Evolutionary conservation across 2,113 vertebrate species (phyloP), one percentile per base, ranked within the genome.

Genomic region (Nibea coibor): DNA sequence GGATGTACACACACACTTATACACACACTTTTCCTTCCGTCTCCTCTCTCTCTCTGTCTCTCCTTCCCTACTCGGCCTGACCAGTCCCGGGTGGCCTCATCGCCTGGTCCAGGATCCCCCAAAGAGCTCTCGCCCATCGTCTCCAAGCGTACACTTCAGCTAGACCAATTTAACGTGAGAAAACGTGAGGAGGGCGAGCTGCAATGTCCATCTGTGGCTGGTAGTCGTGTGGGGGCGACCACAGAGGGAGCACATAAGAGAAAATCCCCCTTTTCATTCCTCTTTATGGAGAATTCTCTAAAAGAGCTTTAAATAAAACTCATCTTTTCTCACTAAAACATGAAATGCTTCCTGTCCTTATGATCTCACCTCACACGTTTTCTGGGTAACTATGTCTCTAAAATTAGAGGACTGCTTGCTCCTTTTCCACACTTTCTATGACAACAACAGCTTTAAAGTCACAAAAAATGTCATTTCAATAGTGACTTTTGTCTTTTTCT

Each of bases 91-190:
- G 89, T 88, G 91, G 89, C 89, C 84, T 89, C 84, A 47, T 85
- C 84, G 86, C 72, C 86, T 85, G 84, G 86, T 91, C 87, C 86
- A 85, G 91, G 87, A 90, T 92, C 86, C 88, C 89, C 89, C 88
- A 86, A 91, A 92, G 88, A 92, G 88, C 80, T 88, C 83, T 84
- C 83, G 72, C 82, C 81, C 89, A 15, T 84, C 61, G 71, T 84
- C 83, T 90, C 81, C 11, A 72, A 79, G 81, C 61, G 12, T 81
- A 79, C 88, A 80, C 79, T 91, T 87, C 81, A 78, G 70, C 86
- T 73, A 91, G 81, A 91, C 89, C 91, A 91, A 92, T 92, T 92
- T 91, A 92, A 92, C 81, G 89, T 92, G 91, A 92, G 91, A 92
- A 92, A 91, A 87, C 54, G 31, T 80, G 83, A 89, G 83, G 80